Evolutionary conservation across 1,140 invertebrate species (phyloP), one percentile per base, ranked within the genome.

Genomic region (Drosophila ambigua): DNA sequence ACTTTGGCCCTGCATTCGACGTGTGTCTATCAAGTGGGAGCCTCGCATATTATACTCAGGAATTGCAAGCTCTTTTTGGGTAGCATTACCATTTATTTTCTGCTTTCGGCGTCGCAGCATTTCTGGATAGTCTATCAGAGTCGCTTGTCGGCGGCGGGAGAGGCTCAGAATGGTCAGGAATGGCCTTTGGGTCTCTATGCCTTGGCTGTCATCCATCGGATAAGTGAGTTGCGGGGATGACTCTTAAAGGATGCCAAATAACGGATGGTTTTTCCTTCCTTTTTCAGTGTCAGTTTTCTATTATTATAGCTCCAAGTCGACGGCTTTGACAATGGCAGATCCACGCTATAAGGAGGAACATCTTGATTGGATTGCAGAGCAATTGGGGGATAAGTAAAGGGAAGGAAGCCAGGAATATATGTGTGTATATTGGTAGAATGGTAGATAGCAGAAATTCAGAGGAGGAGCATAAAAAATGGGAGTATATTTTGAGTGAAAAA

Each of bases 291-390:
- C 95, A 35, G 94, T 95, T 13, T 93, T 95, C 53, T 96, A 96
- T 91, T 96, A 96, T 91, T 96, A 96, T 73, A 94, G 94, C 61
- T 95, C 95, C 90, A 96, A 96, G 90, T 93, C 95, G 72, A 94
- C 95, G 28, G 94, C 94, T 2, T 83, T 96, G 44, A 92, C 93
- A 66, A 94, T 96, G 52, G 94, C 94, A 68, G 95, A 96, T 92
- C 95, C 95, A 6, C 93, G 94, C 60, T 96, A 95, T 81, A 87
- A 84, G 52, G 95, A 96, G 77, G 95, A 96, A 90, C 94, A 95
- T 73, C 93, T 95, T 5, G 94, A 94, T 68, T 95, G 95, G 95
- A 93, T 95, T 65, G 93, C 94, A 50, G 93, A 93, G 48, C 94
- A 95, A 54, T 55, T 92, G 58, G 90, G 78, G 26, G 67, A 91